Evolutionary conservation across 2,888 invertebrate species (phyloP).

Genomic region (Chironomus tentans): DNA sequence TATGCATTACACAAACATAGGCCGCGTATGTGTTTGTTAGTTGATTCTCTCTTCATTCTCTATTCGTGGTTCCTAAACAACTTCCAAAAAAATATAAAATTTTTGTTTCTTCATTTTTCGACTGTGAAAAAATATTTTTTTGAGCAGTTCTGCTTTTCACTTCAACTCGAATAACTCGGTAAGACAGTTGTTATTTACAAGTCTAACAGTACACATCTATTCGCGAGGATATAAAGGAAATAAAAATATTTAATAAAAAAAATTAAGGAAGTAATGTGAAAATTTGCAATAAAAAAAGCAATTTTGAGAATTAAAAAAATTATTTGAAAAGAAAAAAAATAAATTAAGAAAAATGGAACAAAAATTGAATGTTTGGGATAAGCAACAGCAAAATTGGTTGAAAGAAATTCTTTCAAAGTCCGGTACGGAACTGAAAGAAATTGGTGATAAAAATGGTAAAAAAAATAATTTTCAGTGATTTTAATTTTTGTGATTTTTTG

Average conservation of each 20-base stretch:
- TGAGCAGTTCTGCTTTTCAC: constrained; percentile 8
- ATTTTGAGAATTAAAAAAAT: too few relatives aligned
- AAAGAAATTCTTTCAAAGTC: constrained; percentile 45
- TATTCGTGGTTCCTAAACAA: constrained; percentile 19
- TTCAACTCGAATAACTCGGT: constrained; percentile 14
- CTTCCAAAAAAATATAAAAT: background rate
- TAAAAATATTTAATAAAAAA: background rate
- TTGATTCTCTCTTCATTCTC: background rate
- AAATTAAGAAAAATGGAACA: background rate
- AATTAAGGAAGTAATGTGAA: background rate
- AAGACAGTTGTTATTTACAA: constrained; percentile 12
- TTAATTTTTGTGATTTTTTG: background rate
- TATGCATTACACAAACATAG: background rate
- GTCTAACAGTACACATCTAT: background rate
- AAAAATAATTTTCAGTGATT: constrained; percentile 1
- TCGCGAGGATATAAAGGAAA: background rate
- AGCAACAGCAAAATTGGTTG: constrained; percentile 45
- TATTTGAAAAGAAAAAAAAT: background rate
- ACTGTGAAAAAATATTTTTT: background rate
- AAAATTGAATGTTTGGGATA: constrained; percentile 38
- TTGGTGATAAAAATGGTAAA: constrained; percentile 34
- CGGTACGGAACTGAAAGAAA: constrained; percentile 39
- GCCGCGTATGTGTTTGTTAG: background rate
- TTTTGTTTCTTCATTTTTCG: background rate
- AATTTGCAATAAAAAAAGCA: background rate